Evolutionary conservation across 2,888 invertebrate species (phyloP).

Genomic region (Phortica okadai): DNA sequence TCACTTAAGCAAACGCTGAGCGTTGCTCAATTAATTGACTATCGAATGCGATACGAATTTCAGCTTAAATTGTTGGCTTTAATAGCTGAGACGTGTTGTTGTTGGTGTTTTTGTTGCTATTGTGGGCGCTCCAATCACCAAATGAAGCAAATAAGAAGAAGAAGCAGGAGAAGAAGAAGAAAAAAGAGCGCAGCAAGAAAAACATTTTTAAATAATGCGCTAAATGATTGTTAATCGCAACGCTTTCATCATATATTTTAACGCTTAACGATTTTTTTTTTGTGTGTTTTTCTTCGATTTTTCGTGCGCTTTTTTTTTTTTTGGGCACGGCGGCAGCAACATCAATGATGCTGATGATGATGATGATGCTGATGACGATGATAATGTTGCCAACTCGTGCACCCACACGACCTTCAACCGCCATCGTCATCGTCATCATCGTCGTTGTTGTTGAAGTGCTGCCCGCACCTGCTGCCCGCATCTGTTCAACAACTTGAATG

Average conservation of each 20-base stretch:
- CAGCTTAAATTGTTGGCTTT: slow-evolving; percentile 40
- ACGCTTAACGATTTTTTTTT: slow-evolving; percentile 50
- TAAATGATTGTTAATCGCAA: slow-evolving; percentile 67
- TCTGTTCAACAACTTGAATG: background rate
- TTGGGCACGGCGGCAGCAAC: background rate
- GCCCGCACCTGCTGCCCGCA: slow-evolving; percentile 37
- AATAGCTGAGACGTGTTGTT: slow-evolving; percentile 34
- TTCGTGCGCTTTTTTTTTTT: slow-evolving; percentile 26
- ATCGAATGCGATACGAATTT: slow-evolving; percentile 56
- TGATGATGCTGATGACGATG: slow-evolving; percentile 5
- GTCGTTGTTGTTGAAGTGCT: background rate
- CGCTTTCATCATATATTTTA: slow-evolving; percentile 25
- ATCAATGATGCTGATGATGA: background rate
- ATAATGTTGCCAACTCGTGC: slow-evolving; percentile 31
- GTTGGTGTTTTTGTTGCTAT: background rate
- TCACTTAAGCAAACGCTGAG: slow-evolving; percentile 52
- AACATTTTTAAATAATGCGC: slow-evolving; percentile 67
- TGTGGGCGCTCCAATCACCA: slow-evolving; percentile 5
- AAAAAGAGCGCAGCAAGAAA: slow-evolving; percentile 32
- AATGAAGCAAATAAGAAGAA: background rate
- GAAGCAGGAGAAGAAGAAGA: background rate
- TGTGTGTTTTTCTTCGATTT: background rate
- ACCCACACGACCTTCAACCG: slow-evolving; percentile 63
- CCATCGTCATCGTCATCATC: background rate
- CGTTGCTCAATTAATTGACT: slow-evolving; percentile 65